Base-by-base conservation (phyloP, 2,888 invertebrate genomes). In the Tuberolachnus salignus region DNA sequence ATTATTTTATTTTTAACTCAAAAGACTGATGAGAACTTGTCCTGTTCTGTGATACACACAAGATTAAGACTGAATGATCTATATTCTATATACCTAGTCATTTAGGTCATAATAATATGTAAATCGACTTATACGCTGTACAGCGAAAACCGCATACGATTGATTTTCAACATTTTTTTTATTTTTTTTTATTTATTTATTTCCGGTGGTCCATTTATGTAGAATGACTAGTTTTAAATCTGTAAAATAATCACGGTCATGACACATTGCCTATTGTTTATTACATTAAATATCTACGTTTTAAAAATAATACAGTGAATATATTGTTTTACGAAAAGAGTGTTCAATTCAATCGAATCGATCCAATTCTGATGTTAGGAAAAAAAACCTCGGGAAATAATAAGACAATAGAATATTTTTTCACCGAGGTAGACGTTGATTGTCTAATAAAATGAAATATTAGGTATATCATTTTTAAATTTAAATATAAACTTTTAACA, bases 241-340 rank as follows among this genome's bases (percentile, higher is more conserved):
- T 72, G 19, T 61, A 61, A 72, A 72, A 61, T 64, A 66, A 66
- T 55, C 49, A 66, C 23, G 44, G 46, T 55, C 66, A 57, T n/a
- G 53, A 55, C n/a, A 71, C 46, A 72, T 71, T 21, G 14, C 21
- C 69, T 13, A 73, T 73, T 73, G 63, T 51, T 73, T 63, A 63
- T n/a, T 59, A 11, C 64, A 44, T 64, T 3, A 9, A 26, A 26
- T 10, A 59, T 57, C 14, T 59, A 0, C 34, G 34, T 34, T 34
- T 34, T 34, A 34, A 34, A 34, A 34, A 34, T 34, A 6, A 3
- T 3, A 26, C 53, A 19, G 19, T 10, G 55, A 14, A 14, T 42
- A 19, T n/a, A 61, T n/a, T 13, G 19, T 63, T 19, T 44, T 59
- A 26, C 1, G 16, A 26, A 59, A 1, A 26, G 16, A 14, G 23